Percentiles rank a stretch among this genome's conserved stretches.
Evolutionary conservation across 2,888 invertebrate species (phyloP).

Genomic region (Scaptomyza reducta): DNA sequence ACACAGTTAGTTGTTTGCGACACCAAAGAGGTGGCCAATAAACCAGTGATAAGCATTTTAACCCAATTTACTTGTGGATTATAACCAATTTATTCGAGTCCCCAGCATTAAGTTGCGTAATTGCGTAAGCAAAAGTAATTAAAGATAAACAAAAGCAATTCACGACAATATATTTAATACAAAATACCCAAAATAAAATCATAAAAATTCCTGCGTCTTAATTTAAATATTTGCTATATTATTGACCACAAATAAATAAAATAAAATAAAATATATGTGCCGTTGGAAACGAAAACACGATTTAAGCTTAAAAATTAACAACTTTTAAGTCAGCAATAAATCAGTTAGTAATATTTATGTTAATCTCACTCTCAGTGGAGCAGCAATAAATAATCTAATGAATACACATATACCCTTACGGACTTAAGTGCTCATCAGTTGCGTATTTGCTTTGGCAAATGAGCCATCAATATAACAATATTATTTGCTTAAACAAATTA

Average conservation of each 20-base stretch:
- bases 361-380: conserved; percentile 17
- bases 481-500: conserved; percentile 60
- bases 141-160: too few relatives aligned
- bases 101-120: too few relatives aligned
- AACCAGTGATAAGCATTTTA: conserved; percentile 8
- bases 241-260: too few relatives aligned
- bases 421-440: conserved; percentile 7
- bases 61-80: too few relatives aligned
- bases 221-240: conserved; percentile 13
- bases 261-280: neutral
- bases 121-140: too few relatives aligned
- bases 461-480: conserved; percentile 29
- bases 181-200: neutral
- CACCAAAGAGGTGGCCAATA: conserved; percentile 8
- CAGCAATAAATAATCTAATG: neutral
- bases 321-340: conserved; percentile 18
- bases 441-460: conserved; percentile 14
- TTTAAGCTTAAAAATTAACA: conserved; percentile 2
- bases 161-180: too few relatives aligned
- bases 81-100: too few relatives aligned
- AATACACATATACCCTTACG: conserved; percentile 1
- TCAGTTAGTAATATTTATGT: conserved; percentile 11
- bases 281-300: neutral
- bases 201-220: too few relatives aligned
- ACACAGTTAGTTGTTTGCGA: neutral